These are phyloP conservation scores for Luffia ferchaultella DNA, from an alignment of 2,888 invertebrate species.

Conservation along the genomic window DNA sequence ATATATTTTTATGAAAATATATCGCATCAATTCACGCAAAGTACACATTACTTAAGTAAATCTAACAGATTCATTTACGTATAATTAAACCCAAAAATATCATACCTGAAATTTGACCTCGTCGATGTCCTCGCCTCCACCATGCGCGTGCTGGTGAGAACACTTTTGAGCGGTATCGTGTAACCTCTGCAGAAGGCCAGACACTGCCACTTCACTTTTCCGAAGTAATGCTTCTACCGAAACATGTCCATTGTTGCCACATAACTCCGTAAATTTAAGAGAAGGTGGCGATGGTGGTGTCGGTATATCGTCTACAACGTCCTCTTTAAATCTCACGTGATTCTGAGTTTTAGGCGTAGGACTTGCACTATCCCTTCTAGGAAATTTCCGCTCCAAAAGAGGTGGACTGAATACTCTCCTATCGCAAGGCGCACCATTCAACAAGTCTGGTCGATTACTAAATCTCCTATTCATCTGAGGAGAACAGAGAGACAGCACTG, in stretches of 20 bases:
- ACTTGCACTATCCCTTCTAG: constrained; percentile 36
- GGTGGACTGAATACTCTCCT: constrained; percentile 45
- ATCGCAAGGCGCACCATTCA: constrained; percentile 51
- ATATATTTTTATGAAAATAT: no score
- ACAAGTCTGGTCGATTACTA: constrained; percentile 45
- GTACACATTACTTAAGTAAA: no score
- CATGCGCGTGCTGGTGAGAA: constrained; percentile 76
- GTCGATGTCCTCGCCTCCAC: constrained; percentile 77
- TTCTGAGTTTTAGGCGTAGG: constrained; percentile 46
- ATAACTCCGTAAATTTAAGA: constrained; percentile 41
- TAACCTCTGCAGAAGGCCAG: constrained; percentile 65
- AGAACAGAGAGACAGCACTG: constrained; percentile 56
- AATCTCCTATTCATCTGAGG: constrained; percentile 64
- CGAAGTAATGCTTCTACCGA: constrained; percentile 69
- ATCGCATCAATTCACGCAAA: no score
- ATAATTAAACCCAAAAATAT: no score
- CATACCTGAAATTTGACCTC: constrained; percentile 80
- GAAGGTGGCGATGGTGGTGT: constrained; percentile 56
- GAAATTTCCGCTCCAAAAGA: constrained; percentile 36
- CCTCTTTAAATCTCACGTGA: constrained; percentile 56
- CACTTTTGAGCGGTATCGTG: constrained; percentile 78
- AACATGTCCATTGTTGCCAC: constrained; percentile 64
- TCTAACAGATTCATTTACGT: no score
- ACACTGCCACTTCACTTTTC: constrained; percentile 75
- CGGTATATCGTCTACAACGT: constrained; percentile 48